Conservation (phyloP, 2,113 vertebrate species). For the Onychostruthus taczanowskii region DNA sequence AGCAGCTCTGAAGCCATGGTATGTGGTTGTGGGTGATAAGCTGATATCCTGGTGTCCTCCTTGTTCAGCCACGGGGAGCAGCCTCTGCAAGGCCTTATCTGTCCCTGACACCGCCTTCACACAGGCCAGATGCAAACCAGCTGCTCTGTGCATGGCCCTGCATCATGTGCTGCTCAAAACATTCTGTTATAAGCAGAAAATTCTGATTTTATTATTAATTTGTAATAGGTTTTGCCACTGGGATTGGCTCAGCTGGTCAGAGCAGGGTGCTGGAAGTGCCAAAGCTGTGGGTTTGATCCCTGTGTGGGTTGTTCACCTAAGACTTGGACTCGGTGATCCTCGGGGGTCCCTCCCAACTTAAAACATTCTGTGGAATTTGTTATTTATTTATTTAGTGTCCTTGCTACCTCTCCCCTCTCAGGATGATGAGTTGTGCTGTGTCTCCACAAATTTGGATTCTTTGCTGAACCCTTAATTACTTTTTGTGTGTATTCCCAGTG, state of each 20-base stretch:
- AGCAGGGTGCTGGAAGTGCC: background rate
- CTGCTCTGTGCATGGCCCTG: background rate
- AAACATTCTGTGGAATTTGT: too few relatives aligned
- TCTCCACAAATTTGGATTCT: background rate
- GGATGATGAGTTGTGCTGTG: background rate
- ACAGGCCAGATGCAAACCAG: background rate
- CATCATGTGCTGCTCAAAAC: background rate
- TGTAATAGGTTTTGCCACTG: fast-evolving
- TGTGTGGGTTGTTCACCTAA: fast-evolving
- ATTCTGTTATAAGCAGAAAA: background rate
- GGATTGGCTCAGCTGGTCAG: background rate
- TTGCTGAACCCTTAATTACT: background rate
- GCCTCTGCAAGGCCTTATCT: background rate
- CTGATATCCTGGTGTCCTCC: background rate
- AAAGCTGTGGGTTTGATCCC: background rate
- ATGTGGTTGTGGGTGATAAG: background rate
- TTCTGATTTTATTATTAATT: fast-evolving
- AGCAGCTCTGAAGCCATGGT: fast-evolving
- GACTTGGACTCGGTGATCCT: background rate
- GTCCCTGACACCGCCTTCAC: background rate
- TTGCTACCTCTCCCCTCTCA: background rate
- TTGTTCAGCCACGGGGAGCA: background rate
- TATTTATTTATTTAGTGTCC: background rate
- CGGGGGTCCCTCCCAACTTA: background rate
- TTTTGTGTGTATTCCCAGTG: background rate